phyloP scores from a whole-genome alignment of 2,888 invertebrate species.

The Polietes domitor region DNA sequence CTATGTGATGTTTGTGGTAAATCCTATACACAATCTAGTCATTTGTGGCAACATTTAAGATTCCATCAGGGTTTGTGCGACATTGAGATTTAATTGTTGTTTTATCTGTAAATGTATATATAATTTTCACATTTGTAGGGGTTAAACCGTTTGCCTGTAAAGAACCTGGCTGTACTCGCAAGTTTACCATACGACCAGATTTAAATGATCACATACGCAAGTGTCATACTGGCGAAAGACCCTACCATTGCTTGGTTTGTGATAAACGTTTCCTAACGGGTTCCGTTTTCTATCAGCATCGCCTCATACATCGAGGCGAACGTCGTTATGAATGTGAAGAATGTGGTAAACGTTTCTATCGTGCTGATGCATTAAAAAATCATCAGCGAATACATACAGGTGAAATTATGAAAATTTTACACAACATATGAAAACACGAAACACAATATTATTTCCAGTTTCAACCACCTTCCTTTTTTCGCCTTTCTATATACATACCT shows the following conservation, averaged over 20 bases:
- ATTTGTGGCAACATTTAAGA: slow-evolving; percentile 85
- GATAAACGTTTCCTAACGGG: slow-evolving; percentile 85
- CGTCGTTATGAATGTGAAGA: slow-evolving; percentile 85
- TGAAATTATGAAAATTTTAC: no score
- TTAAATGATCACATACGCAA: slow-evolving; percentile 85
- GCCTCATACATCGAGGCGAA: slow-evolving; percentile 84
- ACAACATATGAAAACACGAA: no score
- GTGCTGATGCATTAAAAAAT: slow-evolving; percentile 85
- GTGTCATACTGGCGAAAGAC: slow-evolving; percentile 85
- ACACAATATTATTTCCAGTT: no score
- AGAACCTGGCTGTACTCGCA: slow-evolving; percentile 83
- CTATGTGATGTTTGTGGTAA: slow-evolving; percentile 85
- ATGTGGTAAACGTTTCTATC: slow-evolving; percentile 84
- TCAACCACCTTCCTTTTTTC: no score
- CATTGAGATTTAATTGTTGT: no score
- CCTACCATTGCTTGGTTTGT: slow-evolving; percentile 84
- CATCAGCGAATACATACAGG: slow-evolving; percentile 84
- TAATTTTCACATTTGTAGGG: slow-evolving; percentile 77
- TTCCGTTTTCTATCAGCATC: slow-evolving; percentile 85
- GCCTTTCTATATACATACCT: no score
- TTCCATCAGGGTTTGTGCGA: slow-evolving; percentile 83
- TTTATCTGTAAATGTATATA: slow-evolving; percentile 7
- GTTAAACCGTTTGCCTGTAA: slow-evolving; percentile 85
- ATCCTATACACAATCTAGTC: slow-evolving; percentile 84
- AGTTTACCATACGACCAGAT: slow-evolving; percentile 85